Evolutionary conservation across 1,140 invertebrate species (phyloP).

Genomic region (Babylonia areolata): DNA sequence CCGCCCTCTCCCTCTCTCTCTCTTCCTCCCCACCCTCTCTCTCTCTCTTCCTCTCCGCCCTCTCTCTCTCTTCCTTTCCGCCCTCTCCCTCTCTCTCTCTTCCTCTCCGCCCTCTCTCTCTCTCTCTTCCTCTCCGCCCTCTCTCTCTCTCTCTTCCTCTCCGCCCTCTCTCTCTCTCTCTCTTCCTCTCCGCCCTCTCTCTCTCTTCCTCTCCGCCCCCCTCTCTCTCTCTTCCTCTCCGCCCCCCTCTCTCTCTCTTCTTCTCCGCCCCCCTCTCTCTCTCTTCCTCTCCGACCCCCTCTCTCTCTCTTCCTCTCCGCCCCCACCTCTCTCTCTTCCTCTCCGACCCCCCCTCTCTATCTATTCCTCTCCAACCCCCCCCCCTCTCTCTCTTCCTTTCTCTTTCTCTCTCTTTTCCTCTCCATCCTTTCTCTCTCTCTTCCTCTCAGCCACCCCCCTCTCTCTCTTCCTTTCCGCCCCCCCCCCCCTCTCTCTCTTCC

Average conservation of each 20-base stretch:
- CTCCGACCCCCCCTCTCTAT: not conserved
- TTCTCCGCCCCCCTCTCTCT: not conserved
- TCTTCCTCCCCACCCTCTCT: not conserved
- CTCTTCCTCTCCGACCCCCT: not conserved
- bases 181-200: not conserved
- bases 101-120: not conserved
- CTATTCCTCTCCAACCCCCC: too few species aligned
- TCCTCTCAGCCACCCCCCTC: not conserved
- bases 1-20: not conserved
- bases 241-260: not conserved
- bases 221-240: too few species aligned
- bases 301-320: not conserved
- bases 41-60: not conserved
- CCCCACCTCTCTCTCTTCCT: not conserved
- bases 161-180: not conserved
- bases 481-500: not conserved
- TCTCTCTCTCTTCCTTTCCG: too few species aligned
- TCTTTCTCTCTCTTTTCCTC: not conserved
- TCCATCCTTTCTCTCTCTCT: too few species aligned
- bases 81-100: not conserved
- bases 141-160: not conserved
- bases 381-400: not conserved
- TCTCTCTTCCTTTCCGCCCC: not conserved
- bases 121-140: not conserved
- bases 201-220: not conserved